Evolutionary conservation across 1,140 invertebrate genomes (phyloP).

Genomic region (Tyrophagus putrescentiae): DNA sequence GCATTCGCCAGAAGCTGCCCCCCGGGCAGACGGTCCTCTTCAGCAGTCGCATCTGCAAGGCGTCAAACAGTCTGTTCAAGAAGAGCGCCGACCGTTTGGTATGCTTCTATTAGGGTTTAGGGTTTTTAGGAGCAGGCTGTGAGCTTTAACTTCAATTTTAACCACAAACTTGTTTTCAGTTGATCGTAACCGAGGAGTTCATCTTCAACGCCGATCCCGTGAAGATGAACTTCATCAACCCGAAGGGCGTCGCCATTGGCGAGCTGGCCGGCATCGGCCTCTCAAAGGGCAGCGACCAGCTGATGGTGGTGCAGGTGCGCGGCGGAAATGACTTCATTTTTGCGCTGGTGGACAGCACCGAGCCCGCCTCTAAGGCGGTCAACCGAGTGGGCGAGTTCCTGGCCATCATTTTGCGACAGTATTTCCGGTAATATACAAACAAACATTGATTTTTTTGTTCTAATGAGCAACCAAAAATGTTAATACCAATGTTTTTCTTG

Average conservation of each 20-base stretch:
- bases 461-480: background rate
- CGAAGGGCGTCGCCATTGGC: conserved; percentile 52
- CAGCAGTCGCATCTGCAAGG: conserved; percentile 38
- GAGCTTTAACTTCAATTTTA: no score
- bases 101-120: no score
- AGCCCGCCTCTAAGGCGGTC: conserved; percentile 34
- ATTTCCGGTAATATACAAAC: conserved; percentile 30
- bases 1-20: conserved; percentile 50
- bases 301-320: conserved; percentile 72
- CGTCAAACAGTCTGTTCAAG: conserved; percentile 49
- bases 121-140: no score
- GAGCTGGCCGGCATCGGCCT: conserved; percentile 68
- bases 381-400: conserved; percentile 64
- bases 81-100: conserved; percentile 74
- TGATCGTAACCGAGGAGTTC: conserved; percentile 68
- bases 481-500: conserved; percentile 24
- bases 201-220: conserved; percentile 76
- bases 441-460: no score
- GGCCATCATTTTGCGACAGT: conserved; percentile 47
- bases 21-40: conserved; percentile 48
- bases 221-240: conserved; percentile 69
- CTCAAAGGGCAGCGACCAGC: conserved; percentile 65
- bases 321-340: conserved; percentile 79
- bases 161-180: no score
- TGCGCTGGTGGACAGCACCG: conserved; percentile 39